These are phyloP conservation scores for Machimus rusticus DNA, from an alignment of 2,888 invertebrate genomes.

Conservation along the genomic window DNA sequence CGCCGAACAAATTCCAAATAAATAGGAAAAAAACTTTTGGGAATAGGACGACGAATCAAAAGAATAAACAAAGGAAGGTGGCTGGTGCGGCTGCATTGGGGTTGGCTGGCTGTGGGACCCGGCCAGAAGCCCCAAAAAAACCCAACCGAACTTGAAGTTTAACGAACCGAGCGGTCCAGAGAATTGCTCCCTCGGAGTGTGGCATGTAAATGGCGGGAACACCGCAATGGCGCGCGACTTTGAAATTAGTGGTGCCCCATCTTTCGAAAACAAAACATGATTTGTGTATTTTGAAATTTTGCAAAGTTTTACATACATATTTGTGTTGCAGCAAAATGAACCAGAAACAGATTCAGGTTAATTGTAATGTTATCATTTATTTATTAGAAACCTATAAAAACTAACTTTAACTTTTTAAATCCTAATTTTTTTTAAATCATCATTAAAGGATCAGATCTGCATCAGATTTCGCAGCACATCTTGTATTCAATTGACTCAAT, in stretches of 20 bases:
- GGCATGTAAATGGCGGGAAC: not conserved
- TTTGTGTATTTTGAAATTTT: not conserved
- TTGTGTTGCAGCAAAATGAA: not conserved
- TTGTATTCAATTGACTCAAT: no score
- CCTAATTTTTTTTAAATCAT: no score
- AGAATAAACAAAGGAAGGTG: not conserved
- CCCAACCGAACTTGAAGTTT: not conserved
- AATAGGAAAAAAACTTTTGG: not conserved
- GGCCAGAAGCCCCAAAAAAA: not conserved
- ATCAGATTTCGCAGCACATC: no score
- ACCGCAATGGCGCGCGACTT: not conserved
- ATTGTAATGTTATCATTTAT: not conserved
- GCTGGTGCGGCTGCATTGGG: not conserved
- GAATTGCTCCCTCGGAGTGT: not conserved
- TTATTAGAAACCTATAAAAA: no score
- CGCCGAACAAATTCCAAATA: not conserved
- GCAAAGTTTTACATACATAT: not conserved
- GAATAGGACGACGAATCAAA: slow-evolving; percentile 5
- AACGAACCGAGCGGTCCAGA: not conserved
- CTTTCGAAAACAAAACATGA: not conserved
- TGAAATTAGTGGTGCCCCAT: not conserved
- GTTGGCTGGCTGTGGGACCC: not conserved
- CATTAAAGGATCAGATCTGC: no score
- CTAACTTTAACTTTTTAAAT: no score
- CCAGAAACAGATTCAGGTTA: not conserved